Evolutionary conservation across 2,797 vertebrate genomes (phyloP), one percentile per base, ranked within the genome.

Genomic region (Ispidina picta): DNA sequence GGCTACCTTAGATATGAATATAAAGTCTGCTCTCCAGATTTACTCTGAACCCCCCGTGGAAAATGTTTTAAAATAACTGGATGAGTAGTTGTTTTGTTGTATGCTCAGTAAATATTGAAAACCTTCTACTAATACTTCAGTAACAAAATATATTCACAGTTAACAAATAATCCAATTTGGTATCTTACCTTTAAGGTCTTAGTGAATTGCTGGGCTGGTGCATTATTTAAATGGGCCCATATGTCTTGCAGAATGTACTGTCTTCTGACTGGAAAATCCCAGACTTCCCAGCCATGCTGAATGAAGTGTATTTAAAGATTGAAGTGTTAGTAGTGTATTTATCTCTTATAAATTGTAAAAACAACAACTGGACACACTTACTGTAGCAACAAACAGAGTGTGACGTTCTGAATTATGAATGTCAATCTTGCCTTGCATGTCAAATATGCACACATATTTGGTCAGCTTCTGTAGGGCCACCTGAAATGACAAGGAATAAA

Each of bases 361-460:
- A 59, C 48, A 65, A 64, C 64, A 62, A 51, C 2, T 26, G 35
- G 19, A 25, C 37, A 21, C 19, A 72, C 89, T 83, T 91, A 94
- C 95, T 8, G 0, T 0, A 12, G 0, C 0, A 0, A 0, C 0
- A 11, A 2, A 7, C 29, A 62, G 51, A 65, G 0, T 0, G 0
- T 0, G 2, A 39, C 64, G 0, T 73, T 93, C 82, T 10, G 0
- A 2, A 3, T 5, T 0, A 56, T 84, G 59, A 63, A 69, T 0
- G 0, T 0, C 0, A 2, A 71, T 28, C 88, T 96, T 96, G 43
- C 12, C 15, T 9, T 48, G 0, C 6, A 4, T 39, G 35, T 91
- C 41, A 55, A 95, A 94, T 63, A 94, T 71, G 54, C 92, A 94
- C 1, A 75, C 92, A 7, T 92, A 93, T 16, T 76, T 13, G 9